These are phyloP conservation scores for Plemyria rubiginata DNA, from an alignment of 2,888 invertebrate genomes.

Conservation along the genomic window DNA sequence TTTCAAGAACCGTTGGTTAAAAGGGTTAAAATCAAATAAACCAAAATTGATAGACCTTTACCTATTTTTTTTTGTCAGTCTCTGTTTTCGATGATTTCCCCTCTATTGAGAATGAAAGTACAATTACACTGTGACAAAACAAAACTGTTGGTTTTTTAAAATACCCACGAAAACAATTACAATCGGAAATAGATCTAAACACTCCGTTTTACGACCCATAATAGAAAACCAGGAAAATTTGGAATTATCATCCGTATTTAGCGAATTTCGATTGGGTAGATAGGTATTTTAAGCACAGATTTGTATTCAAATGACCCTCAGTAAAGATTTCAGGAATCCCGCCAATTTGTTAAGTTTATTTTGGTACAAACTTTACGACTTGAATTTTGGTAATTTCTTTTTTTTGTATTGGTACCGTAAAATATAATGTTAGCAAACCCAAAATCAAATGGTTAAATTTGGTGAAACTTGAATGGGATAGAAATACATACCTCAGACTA, in stretches of 20 bases:
- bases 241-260: slow-evolving; percentile 1
- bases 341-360: background rate
- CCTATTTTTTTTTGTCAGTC: too few species aligned
- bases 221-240: slow-evolving; percentile 1
- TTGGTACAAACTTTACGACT: background rate
- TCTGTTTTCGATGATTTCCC: slow-evolving; percentile 12
- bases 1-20: too few species aligned
- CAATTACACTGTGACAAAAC: slow-evolving; percentile 34
- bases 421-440: too few species aligned
- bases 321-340: background rate
- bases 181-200: slow-evolving; percentile 21
- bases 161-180: slow-evolving; percentile 26
- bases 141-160: slow-evolving; percentile 25
- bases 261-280: slow-evolving; percentile 3
- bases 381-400: too few species aligned
- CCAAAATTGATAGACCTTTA: too few species aligned
- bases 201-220: background rate
- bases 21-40: too few species aligned
- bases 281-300: background rate
- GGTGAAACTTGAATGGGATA: too few species aligned
- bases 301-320: slow-evolving; percentile 6
- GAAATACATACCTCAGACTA: too few species aligned
- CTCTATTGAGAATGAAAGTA: slow-evolving; percentile 33
- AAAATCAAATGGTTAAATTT: too few species aligned
- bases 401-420: too few species aligned